Evolutionary conservation across 2,797 vertebrate genomes (phyloP), one percentile per base, ranked within the genome.

Genomic region (Phoxinus dragarum): DNA sequence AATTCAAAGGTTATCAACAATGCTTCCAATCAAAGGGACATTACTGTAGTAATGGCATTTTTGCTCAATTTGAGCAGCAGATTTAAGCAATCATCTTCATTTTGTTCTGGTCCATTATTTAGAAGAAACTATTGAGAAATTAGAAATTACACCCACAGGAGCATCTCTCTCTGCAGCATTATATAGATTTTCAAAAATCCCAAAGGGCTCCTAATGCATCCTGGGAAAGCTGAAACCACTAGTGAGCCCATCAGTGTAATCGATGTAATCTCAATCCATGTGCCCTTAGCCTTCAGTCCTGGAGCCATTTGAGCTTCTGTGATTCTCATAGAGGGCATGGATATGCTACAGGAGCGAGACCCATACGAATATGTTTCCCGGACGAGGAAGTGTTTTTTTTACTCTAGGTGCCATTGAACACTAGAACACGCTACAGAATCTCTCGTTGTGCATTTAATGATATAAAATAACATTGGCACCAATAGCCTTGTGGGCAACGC

Each of bases 201-300:
- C 69, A 56, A 31, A 52, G 40, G 40, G 77, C 38, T 76, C 77
- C 66, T 61, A 82, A 82, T 76, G 66, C 56, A 72, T 69, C 54
- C 19, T 67, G 72, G 77, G 72, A 84, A 84, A 75, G 52, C 52
- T 42, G 75, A 89, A 76, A 79, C 82, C 42, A 3, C 5, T 69
- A 36, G 21, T 80, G n/a, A 71, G 61, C n/a, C 49, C 67, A 66
- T 54, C 78, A 64, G 61, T 71, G 68, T 79, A 52, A 80, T 86
- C n/a, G 7, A 72, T 81, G 85, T 86, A 81, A 86, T 82, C 21
- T 85, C 67, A 74, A 74, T 84, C 87, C 52, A 0, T 59, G 27
- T 52, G 69, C 34, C 66, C 42, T 76, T 34, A 21, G 68, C 54
- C 85, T 72, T 87, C 21, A 9, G 79, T 76, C 16, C 87, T 69